Evolutionary conservation across 2,888 invertebrate species (phyloP).

Genomic region (Acheta domesticus): DNA sequence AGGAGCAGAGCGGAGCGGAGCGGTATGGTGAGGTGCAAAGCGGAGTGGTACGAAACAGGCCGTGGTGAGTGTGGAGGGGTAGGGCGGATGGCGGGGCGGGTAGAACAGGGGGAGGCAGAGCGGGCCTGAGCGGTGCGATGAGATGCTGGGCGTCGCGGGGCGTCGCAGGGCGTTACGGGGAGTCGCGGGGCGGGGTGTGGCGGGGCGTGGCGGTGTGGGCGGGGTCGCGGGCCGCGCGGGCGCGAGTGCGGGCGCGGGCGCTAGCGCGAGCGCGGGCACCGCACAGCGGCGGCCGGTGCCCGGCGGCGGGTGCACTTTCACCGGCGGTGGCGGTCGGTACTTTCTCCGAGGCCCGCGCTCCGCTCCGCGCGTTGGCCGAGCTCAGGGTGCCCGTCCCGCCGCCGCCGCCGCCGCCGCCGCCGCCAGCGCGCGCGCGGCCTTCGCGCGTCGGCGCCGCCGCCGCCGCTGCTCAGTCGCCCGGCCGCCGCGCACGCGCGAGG

Average conservation of each 20-base stretch:
- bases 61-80: no score
- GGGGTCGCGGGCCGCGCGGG: no score
- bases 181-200: no score
- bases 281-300: not conserved
- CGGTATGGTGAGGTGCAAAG: no score
- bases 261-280: no score
- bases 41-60: no score
- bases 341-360: not conserved
- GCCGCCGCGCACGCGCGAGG: not conserved
- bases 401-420: not conserved
- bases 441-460: not conserved
- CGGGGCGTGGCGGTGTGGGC: no score
- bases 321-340: not conserved
- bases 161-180: no score
- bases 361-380: conserved; percentile 7
- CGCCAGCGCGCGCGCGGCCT: not conserved
- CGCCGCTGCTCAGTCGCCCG: not conserved
- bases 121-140: accelerated
- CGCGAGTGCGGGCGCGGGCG: no score
- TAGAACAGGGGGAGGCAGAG: accelerated
- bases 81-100: no score
- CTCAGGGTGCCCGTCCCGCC: not conserved
- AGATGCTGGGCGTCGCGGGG: accelerated
- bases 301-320: not conserved
- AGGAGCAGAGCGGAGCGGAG: no score